These are phyloP conservation scores for Danio rerio DNA, from an alignment of 2,113 vertebrate genomes.

Conservation along the genomic window GRCz12tu NC_133181.1:57949001-57949500, in stretches of 20 bases:
- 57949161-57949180: background rate
- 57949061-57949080: constrained; percentile 24
- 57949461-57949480: constrained; percentile 82
- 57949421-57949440: constrained; percentile 80
- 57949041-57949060: background rate
- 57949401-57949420: constrained; percentile 89
- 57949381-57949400: constrained; percentile 92
- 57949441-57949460: constrained; percentile 86
- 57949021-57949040: constrained; percentile 49
- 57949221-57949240: background rate
- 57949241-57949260: background rate
- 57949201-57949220: background rate
- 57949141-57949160: background rate
- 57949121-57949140: background rate
- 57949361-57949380: constrained; percentile 97
- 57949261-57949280: background rate
- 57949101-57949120: background rate
- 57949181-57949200: background rate
- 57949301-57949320: constrained; percentile 87
- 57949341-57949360: constrained; percentile 95
- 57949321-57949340: constrained; percentile 88
- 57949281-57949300: background rate
- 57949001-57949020: constrained; percentile 22
- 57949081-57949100: background rate
- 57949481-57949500: background rate